Evolutionary conservation across 2,888 invertebrate species (phyloP).

Genomic region (Anticlea derivata): DNA sequence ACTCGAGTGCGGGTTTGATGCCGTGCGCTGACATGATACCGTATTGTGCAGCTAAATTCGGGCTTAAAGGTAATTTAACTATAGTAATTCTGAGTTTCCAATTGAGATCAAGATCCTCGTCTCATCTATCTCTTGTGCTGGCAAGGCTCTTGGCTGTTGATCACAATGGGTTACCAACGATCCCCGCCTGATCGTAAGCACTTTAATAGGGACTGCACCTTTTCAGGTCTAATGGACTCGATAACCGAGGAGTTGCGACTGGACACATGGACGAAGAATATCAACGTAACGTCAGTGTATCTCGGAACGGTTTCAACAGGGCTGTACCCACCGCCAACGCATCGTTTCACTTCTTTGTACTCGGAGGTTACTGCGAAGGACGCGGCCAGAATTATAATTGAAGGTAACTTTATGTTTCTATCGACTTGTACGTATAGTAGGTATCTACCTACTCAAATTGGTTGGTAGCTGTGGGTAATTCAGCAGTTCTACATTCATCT

Average conservation of each 20-base stretch:
- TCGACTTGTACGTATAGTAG: too few species aligned
- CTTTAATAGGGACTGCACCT: too few species aligned
- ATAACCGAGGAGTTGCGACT: slow-evolving; percentile 70
- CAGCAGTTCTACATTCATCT: not conserved
- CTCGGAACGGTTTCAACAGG: slow-evolving; percentile 68
- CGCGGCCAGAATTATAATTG: slow-evolving; percentile 70
- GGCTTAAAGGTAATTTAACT: slow-evolving; percentile 66
- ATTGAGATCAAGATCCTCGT: too few species aligned
- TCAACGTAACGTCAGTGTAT: slow-evolving; percentile 72
- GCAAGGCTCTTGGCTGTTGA: too few species aligned
- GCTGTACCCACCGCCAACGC: slow-evolving; percentile 64
- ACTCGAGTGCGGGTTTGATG: slow-evolving; percentile 72
- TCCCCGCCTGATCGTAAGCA: too few species aligned
- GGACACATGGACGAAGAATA: slow-evolving; percentile 72
- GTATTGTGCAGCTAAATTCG: slow-evolving; percentile 75
- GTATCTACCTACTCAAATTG: too few species aligned
- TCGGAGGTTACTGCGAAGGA: slow-evolving; percentile 65
- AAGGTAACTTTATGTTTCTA: slow-evolving; percentile 61
- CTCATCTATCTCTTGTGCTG: too few species aligned
- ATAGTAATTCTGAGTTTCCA: too few species aligned
- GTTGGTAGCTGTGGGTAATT: too few species aligned
- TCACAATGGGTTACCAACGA: too few species aligned
- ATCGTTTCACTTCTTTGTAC: slow-evolving; percentile 70
- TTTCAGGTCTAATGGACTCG: slow-evolving; percentile 72
- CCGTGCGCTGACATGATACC: slow-evolving; percentile 71